Conservation (phyloP, 2,888 invertebrate genomes). For the Morinoia aosen region DNA sequence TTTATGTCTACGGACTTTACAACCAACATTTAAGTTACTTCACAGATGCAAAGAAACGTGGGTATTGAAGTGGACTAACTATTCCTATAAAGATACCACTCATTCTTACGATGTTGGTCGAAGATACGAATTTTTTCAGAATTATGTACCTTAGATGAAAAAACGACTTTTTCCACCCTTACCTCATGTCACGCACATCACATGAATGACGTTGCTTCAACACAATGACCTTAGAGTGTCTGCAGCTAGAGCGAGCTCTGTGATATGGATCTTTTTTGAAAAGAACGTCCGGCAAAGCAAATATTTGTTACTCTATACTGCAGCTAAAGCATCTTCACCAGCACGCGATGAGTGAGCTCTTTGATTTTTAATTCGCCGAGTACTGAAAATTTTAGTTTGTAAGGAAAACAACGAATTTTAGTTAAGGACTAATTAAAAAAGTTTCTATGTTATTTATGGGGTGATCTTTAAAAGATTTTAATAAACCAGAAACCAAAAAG, state of each 20-base stretch:
- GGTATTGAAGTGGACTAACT: not conserved
- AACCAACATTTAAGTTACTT: not conserved
- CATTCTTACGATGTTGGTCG: too few relatives aligned
- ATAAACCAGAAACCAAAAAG: too few relatives aligned
- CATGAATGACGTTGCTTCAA: not conserved
- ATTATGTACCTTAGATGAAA: not conserved
- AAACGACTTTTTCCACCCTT: not conserved
- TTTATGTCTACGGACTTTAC: not conserved
- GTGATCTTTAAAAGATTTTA: too few relatives aligned
- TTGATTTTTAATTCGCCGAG: not conserved
- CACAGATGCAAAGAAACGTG: not conserved
- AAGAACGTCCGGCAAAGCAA: not conserved
- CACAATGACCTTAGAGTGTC: not conserved
- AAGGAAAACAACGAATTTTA: not conserved
- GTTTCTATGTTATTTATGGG: too few relatives aligned
- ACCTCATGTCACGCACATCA: not conserved
- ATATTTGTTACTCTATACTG: not conserved
- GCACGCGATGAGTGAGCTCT: not conserved
- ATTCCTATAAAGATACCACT: not conserved
- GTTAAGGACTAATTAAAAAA: not conserved
- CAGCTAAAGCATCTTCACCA: not conserved
- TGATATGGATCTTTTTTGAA: not conserved
- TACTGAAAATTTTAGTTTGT: not conserved
- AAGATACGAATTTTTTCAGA: too few relatives aligned
- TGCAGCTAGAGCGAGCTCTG: not conserved